Evolutionary conservation across 2,797 vertebrate species (phyloP), one percentile per base, ranked within the genome.

Genomic region (Nasua narica): DNA sequence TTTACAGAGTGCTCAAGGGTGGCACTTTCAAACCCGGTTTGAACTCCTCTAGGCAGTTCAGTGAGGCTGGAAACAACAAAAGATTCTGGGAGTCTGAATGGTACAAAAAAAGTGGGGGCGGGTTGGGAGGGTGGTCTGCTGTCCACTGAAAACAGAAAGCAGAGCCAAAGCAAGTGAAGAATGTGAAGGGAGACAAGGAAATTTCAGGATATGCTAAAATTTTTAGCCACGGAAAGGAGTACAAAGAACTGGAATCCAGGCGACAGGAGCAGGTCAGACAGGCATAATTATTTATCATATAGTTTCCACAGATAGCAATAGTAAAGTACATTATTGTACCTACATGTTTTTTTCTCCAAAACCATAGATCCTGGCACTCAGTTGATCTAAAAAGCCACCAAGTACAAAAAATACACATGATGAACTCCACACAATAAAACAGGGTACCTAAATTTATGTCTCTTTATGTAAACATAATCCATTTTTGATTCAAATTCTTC

Each of bases 161-260:
- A 82, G 78, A 96, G 65, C 25, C 78, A 96, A 96, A 95, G 89
- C 90, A 92, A 97, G 11, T 90, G 10, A 91, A 76, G 60, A 92
- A 93, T 94, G 37, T 25, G 79, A 97, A 97, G 62, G 43, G 48
- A 82, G 27, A 92, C 25, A 96, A 96, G 79, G 18, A 52, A 97
- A 95, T 95, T 97, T 96, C 69, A 95, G 93, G 78, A 96, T 95
- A 62, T 88, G 35, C 78, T 92, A 92, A 95, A 83, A 67, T 67
- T 60, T 95, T 95, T 94, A 88, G 70, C 83, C 94, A 89, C 43
- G 94, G 65, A 90, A 96, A 95, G 86, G n/a, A 91, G 15, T 65
- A 96, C 65, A 93, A 95, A 96, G 67, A 96, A 96, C 54, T 92
- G 54, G 78, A 56, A 92, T 90, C 72, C 78, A 93, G 60, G 82